phyloP scores from a whole-genome alignment of 2,888 invertebrate species.

The Xestobium rufovillosum region DNA sequence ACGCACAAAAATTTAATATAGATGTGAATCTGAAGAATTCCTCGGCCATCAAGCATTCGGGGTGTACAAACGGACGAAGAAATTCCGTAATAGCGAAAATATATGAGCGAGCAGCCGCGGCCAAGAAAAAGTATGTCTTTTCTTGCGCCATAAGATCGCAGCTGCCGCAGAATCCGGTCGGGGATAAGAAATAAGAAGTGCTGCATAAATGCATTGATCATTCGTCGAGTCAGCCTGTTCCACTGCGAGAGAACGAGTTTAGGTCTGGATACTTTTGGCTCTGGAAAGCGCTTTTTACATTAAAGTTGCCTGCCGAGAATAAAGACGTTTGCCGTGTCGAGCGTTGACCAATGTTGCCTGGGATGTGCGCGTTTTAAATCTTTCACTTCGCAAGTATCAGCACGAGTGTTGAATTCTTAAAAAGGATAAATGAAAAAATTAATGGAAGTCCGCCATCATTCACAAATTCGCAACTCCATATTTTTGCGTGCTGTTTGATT shows the following conservation, averaged over 20 bases:
- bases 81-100: too few relatives aligned
- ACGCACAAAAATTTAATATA: too few relatives aligned
- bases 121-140: slow-evolving; percentile 26
- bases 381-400: slow-evolving; percentile 33
- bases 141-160: slow-evolving; percentile 29
- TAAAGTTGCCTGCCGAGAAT: slow-evolving; percentile 37
- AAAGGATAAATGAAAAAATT: slow-evolving; percentile 2
- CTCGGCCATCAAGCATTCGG: too few relatives aligned
- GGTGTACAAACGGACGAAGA: too few relatives aligned
- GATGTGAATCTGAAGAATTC: too few relatives aligned
- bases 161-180: slow-evolving; percentile 37
- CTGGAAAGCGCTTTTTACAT: slow-evolving; percentile 37
- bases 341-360: slow-evolving; percentile 34
- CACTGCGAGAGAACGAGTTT: slow-evolving; percentile 38
- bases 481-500: too few relatives aligned
- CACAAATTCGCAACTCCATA: too few relatives aligned
- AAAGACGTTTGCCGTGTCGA: slow-evolving; percentile 40
- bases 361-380: slow-evolving; percentile 37
- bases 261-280: slow-evolving; percentile 36
- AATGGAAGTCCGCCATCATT: too few relatives aligned
- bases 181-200: slow-evolving; percentile 39
- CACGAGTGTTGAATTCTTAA: slow-evolving; percentile 3
- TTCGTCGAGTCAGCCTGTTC: slow-evolving; percentile 29
- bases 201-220: slow-evolving; percentile 42
- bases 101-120: too few relatives aligned